These are phyloP conservation scores for Spilarctia lutea DNA, from an alignment of 2,888 invertebrate genomes.

Conservation along the genomic window DNA sequence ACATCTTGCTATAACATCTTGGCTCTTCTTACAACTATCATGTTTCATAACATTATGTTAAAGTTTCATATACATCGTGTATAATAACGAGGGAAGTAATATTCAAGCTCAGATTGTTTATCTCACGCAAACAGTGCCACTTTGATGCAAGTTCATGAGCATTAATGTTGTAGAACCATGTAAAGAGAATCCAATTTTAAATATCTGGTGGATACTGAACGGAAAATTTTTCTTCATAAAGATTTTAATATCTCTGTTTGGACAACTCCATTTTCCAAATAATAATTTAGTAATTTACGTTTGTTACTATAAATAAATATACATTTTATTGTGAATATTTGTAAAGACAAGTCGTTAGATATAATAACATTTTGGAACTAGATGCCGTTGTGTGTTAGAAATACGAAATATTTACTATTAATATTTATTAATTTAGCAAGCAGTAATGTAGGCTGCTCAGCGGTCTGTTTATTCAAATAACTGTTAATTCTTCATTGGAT, in stretches of 20 bases:
- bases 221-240: not conserved
- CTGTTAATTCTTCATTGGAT: not conserved
- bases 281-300: no score
- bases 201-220: not conserved
- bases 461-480: no score
- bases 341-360: no score
- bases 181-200: slow-evolving; percentile 4
- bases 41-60: slow-evolving; percentile 8
- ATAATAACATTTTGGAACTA: no score
- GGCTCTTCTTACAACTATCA: not conserved
- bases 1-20: not conserved
- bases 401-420: no score
- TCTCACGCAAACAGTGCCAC: slow-evolving; percentile 12
- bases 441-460: no score
- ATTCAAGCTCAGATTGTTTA: slow-evolving; percentile 19
- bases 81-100: slow-evolving; percentile 7
- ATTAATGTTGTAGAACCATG: slow-evolving; percentile 6
- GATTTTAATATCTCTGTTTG: not conserved
- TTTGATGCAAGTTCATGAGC: slow-evolving; percentile 18
- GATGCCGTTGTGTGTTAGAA: no score
- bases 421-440: no score
- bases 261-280: no score
- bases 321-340: no score
- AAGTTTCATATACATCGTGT: slow-evolving; percentile 13
- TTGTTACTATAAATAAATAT: no score